Evolutionary conservation across 2,113 vertebrate species (phyloP).

Genomic region (Apaloderma vittatum): DNA sequence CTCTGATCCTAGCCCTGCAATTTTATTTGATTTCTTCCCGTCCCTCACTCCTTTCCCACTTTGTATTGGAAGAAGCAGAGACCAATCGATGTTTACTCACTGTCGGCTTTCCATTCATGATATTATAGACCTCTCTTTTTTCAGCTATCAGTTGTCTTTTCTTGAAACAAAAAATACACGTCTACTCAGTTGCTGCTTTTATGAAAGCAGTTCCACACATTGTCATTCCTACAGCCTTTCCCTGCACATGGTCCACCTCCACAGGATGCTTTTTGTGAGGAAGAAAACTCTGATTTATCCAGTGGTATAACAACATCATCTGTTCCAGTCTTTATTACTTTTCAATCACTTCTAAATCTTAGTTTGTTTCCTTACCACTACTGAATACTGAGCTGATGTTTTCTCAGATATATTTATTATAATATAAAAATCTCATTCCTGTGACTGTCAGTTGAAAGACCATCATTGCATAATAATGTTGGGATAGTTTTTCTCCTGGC

Average conservation of each 20-base stretch:
- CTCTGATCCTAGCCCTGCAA: neutral
- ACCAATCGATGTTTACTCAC: slow-evolving; percentile 2
- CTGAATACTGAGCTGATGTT: neutral
- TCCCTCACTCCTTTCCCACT: neutral
- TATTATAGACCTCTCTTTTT: neutral
- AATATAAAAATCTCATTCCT: neutral
- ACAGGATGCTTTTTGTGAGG: neutral
- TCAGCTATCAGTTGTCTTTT: neutral
- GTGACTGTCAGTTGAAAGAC: neutral
- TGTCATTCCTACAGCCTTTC: neutral
- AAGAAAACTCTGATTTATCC: neutral
- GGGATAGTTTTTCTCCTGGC: neutral
- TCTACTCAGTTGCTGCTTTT: neutral
- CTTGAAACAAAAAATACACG: neutral
- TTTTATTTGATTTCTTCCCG: neutral
- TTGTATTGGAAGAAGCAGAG: neutral
- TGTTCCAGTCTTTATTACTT: neutral
- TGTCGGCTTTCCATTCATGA: neutral
- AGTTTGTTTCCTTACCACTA: neutral
- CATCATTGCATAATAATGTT: neutral
- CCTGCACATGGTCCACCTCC: neutral
- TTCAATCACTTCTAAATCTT: neutral
- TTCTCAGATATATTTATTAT: neutral
- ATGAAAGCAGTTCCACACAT: neutral
- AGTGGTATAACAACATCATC: neutral